These are phyloP conservation scores for Penaeus monodon DNA, from an alignment of 2,888 invertebrate genomes.

Conservation along the genomic window DNA sequence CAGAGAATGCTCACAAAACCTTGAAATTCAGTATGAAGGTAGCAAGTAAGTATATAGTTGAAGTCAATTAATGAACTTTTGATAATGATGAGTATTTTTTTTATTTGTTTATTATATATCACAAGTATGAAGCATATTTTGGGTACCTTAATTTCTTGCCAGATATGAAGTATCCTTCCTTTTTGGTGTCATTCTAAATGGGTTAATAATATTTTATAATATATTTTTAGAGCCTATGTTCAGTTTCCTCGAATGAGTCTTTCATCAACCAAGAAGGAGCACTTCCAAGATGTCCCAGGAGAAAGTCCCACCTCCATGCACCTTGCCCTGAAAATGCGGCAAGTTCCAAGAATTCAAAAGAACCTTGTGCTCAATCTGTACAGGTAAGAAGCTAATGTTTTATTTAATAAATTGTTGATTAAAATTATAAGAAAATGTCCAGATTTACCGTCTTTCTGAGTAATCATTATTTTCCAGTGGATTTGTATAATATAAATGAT, in stretches of 20 bases:
- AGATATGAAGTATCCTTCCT: background rate
- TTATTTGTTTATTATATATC: no score
- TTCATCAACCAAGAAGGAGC: slow-evolving; percentile 20
- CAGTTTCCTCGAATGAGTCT: slow-evolving; percentile 50
- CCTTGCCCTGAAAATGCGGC: slow-evolving; percentile 63
- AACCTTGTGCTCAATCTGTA: slow-evolving; percentile 40
- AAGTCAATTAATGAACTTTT: no score
- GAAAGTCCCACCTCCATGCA: slow-evolving; percentile 64
- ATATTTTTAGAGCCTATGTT: slow-evolving; percentile 58
- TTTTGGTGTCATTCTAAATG: background rate
- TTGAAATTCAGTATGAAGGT: slow-evolving; percentile 55
- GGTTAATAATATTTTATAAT: background rate
- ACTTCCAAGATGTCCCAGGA: slow-evolving; percentile 57
- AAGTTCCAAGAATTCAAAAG: slow-evolving; percentile 42
- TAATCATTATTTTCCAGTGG: no score
- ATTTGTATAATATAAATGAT: no score
- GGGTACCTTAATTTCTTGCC: background rate
- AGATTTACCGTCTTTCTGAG: no score
- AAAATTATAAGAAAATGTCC: no score
- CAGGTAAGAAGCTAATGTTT: slow-evolving; percentile 34
- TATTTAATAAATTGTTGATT: background rate
- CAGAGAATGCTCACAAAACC: slow-evolving; percentile 59
- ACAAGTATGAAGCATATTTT: no score
- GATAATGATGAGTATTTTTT: no score
- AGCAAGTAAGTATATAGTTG: slow-evolving; percentile 47